These are phyloP conservation scores for Trididemnum clinides DNA, from an alignment of 23 tunicate genomes.

Conservation along the genomic window DNA sequence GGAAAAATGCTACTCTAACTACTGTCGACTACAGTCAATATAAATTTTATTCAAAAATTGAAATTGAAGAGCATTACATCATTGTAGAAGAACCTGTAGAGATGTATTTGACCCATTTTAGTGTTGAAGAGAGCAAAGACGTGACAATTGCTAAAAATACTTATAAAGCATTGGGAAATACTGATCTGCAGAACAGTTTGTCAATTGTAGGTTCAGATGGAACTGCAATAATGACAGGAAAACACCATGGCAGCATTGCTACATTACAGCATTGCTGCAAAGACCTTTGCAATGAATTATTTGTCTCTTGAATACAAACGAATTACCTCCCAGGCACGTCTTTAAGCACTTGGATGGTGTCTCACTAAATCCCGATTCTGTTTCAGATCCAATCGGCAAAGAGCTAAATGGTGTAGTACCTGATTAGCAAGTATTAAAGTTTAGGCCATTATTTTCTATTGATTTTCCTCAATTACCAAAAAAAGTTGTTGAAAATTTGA, in stretches of 20 bases:
- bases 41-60: neutral
- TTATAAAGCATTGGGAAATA: neutral
- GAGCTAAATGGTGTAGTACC: conserved; percentile 12
- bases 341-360: conserved; percentile 29
- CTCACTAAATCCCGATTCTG: conserved; percentile 21
- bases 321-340: conserved; percentile 32
- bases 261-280: conserved; percentile 26
- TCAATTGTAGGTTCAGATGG: conserved; percentile 28
- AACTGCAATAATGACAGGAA: conserved; percentile 38
- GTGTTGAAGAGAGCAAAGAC: conserved; percentile 21
- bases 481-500: conserved; percentile 20
- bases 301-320: conserved; percentile 7
- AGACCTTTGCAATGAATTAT: conserved; percentile 43
- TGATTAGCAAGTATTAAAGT: conserved; percentile 27
- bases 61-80: conserved; percentile 19
- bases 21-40: neutral
- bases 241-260: conserved; percentile 14
- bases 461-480: conserved; percentile 29
- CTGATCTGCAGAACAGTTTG: neutral
- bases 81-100: conserved; percentile 32
- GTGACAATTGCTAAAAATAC: conserved; percentile 7
- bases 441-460: neutral
- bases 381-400: conserved; percentile 35
- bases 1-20: conserved; percentile 31
- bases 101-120: conserved; percentile 23